Percentiles rank a stretch among this genome's conserved stretches.
Evolutionary conservation across 2,113 vertebrate genomes (phyloP).

Genomic region (Xyliphius kryptos): DNA sequence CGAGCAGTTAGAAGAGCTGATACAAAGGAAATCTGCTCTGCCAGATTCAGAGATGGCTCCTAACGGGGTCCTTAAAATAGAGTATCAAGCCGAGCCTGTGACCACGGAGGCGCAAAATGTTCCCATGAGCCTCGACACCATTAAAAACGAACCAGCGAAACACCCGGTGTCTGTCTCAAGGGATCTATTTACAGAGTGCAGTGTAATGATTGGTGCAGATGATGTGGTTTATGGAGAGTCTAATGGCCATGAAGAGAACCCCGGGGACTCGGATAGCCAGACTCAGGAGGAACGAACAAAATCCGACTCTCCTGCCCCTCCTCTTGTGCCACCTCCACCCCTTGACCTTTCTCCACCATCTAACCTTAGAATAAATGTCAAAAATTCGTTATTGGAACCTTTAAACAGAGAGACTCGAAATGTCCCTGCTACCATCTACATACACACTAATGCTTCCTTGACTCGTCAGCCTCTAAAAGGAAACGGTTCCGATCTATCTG

Average conservation of each 20-base stretch:
- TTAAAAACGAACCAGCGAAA: slow-evolving; percentile 44
- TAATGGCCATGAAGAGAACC: slow-evolving; percentile 45
- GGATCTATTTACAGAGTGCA: slow-evolving; percentile 46
- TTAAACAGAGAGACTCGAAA: slow-evolving; percentile 52
- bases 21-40: slow-evolving; percentile 60
- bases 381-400: slow-evolving; percentile 46
- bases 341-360: slow-evolving; percentile 64
- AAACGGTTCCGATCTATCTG: slow-evolving; percentile 72
- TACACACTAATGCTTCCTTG: slow-evolving; percentile 39
- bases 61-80: slow-evolving; percentile 57
- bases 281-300: slow-evolving; percentile 48
- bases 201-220: slow-evolving; percentile 55
- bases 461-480: slow-evolving; percentile 72
- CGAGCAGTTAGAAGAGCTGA: slow-evolving; percentile 65
- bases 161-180: slow-evolving; percentile 42
- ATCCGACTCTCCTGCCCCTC: slow-evolving; percentile 50
- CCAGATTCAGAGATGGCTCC: slow-evolving; percentile 40
- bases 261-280: no score
- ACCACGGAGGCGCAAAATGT: slow-evolving; percentile 42
- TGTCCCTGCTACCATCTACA: slow-evolving; percentile 35
- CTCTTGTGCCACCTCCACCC: slow-evolving; percentile 22
- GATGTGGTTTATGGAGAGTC: slow-evolving; percentile 59
- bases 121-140: slow-evolving; percentile 52
- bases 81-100: slow-evolving; percentile 55
- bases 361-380: slow-evolving; percentile 52